Percentiles rank a stretch among this genome's conserved stretches.
Conservation (phyloP, 2,797 vertebrate species). For the Graptemys geographica region DNA sequence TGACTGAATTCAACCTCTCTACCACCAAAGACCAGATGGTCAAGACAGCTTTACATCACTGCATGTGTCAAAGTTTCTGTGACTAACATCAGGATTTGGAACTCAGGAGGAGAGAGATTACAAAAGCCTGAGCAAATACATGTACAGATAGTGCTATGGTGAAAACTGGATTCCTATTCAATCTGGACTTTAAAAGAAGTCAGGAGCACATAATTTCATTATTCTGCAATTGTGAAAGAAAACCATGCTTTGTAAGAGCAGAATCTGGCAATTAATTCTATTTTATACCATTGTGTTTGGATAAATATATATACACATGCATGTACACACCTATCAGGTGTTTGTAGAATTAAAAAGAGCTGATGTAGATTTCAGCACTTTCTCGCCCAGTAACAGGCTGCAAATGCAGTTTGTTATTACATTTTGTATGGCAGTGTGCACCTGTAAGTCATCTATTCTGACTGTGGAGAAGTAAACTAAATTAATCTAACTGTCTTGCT, state of each 20-base stretch:
- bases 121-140: neutral
- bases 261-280: slow-evolving; percentile 49
- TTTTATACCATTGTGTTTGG: neutral
- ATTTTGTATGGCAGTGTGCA: neutral
- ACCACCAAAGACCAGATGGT: neutral
- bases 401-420: neutral
- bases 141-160: neutral
- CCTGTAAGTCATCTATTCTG: neutral
- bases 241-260: slow-evolving; percentile 63
- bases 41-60: neutral
- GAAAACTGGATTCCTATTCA: slow-evolving; percentile 61
- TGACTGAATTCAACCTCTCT: neutral
- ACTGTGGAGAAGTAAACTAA: neutral
- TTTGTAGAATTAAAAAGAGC: slow-evolving; percentile 5
- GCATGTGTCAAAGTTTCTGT: neutral
- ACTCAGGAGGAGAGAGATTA: neutral
- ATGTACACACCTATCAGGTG: neutral
- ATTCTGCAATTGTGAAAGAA: slow-evolving; percentile 46
- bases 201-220: slow-evolving; percentile 30
- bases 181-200: slow-evolving; percentile 36
- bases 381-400: neutral
- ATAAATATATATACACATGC: slow-evolving; percentile 15
- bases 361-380: neutral
- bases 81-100: neutral
- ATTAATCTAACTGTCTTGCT: slow-evolving; percentile 3